Conservation (phyloP, 2,797 vertebrate species). For the Etheostoma perlongum region DNA sequence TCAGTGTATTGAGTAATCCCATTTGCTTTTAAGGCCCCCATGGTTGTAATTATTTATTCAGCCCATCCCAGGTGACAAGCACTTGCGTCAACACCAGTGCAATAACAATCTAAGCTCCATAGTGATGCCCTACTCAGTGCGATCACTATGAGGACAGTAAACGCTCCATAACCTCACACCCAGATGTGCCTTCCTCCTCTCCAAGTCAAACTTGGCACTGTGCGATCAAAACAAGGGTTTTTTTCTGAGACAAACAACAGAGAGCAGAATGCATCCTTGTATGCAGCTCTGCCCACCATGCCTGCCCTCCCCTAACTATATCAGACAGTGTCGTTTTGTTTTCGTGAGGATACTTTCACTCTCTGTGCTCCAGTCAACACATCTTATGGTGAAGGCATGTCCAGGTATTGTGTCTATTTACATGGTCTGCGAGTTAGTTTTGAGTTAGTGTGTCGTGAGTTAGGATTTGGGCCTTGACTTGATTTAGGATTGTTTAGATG, state of each 20-base stretch:
- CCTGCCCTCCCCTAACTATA: conserved; percentile 29
- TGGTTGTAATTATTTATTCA: conserved; percentile 10
- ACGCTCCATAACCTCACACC: conserved; percentile 68
- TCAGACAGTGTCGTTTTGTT: conserved; percentile 1
- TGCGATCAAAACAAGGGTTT: conserved; percentile 56
- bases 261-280: conserved; percentile 35
- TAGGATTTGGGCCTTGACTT: neutral
- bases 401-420: conserved; percentile 60
- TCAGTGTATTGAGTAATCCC: neutral
- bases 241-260: conserved; percentile 35
- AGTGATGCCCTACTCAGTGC: neutral
- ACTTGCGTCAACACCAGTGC: neutral
- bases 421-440: neutral
- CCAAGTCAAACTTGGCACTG: conserved; percentile 58
- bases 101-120: conserved; percentile 9
- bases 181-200: conserved; percentile 60
- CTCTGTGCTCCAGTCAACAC: conserved; percentile 14
- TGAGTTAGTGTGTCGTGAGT: neutral
- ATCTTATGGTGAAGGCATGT: conserved; percentile 55
- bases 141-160: conserved; percentile 26
- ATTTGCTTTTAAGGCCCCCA: neutral
- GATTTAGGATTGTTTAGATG: neutral
- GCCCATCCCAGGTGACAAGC: conserved; percentile 9
- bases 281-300: conserved; percentile 14
- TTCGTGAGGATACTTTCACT: conserved; percentile 9